Percentiles rank a stretch among this genome's conserved stretches.
These are phyloP conservation scores for Nomada lathburiana DNA, from an alignment of 2,888 invertebrate genomes.

Conservation along the genomic window DNA sequence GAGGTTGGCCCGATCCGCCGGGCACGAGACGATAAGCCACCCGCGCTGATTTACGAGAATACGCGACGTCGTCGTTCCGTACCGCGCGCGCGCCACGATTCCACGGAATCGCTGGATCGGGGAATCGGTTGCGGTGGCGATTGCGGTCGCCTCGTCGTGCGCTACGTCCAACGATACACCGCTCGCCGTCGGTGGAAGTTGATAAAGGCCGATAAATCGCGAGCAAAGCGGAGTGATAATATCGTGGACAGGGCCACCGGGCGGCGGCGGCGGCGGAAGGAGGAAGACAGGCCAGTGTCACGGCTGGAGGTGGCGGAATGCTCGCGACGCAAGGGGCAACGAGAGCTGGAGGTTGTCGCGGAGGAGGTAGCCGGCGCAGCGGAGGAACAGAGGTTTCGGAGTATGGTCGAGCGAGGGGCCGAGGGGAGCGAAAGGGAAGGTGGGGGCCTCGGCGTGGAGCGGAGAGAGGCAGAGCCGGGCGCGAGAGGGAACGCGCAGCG, in stretches of 20 bases:
- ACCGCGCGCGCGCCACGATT: conserved; percentile 35
- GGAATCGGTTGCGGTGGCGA: conserved; percentile 24
- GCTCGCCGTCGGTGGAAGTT: conserved; percentile 78
- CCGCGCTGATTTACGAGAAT: conserved; percentile 66
- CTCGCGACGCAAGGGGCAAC: conserved; percentile 57
- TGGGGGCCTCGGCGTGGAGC: conserved; percentile 13
- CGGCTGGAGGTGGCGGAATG: conserved; percentile 66
- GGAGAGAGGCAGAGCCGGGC: conserved; percentile 21
- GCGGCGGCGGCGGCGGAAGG: conserved; percentile 28
- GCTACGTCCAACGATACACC: conserved; percentile 62
- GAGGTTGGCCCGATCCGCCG: conserved; percentile 18
- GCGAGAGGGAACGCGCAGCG: conserved; percentile 31
- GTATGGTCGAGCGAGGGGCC: conserved; percentile 36
- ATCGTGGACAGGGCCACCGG: conserved; percentile 71
- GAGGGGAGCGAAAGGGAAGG: conserved; percentile 22
- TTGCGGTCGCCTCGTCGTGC: conserved; percentile 11
- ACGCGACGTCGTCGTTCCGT: conserved; percentile 36
- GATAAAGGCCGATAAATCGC: conserved; percentile 83
- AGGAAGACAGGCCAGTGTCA: conserved; percentile 44
- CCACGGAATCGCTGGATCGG: conserved; percentile 12
- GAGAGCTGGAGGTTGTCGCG: conserved; percentile 42
- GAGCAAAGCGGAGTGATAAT: conserved; percentile 82
- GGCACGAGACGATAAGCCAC: conserved; percentile 61
- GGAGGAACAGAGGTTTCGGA: conserved; percentile 57
- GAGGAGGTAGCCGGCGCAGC: conserved; percentile 57